Evolutionary conservation across 2,113 vertebrate species (phyloP).

Genomic region (Rattus rattus): DNA sequence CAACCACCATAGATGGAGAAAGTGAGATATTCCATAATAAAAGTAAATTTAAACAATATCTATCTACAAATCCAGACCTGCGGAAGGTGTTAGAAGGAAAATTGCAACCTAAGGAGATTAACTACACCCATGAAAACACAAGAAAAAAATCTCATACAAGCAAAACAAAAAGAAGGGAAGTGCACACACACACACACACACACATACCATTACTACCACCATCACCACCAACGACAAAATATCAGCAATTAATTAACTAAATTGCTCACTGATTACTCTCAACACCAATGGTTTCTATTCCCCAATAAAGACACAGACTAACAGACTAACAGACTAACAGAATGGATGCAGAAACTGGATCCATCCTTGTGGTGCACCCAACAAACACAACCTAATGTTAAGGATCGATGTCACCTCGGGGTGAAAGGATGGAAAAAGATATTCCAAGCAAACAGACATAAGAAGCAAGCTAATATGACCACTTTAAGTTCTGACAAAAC

Average conservation of each 20-base stretch:
- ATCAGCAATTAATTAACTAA: not conserved
- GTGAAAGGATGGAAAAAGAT: not conserved
- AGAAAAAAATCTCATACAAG: not conserved
- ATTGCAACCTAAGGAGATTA: not conserved
- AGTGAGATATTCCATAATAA: not conserved
- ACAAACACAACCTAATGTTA: not conserved
- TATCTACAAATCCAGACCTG: not conserved
- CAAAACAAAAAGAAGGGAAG: not conserved
- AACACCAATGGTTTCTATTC: not conserved
- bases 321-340: not conserved
- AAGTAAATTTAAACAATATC: not conserved
- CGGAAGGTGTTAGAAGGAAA: not conserved
- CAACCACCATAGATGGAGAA: not conserved
- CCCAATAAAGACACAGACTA: not conserved
- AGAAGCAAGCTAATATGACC: not conserved
- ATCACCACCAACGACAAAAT: not conserved
- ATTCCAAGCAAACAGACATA: not conserved
- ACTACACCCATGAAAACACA: not conserved
- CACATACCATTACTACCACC: not conserved
- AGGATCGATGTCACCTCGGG: not conserved
- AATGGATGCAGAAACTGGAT: not conserved
- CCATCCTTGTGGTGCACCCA: not conserved
- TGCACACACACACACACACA: not conserved
- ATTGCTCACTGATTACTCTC: not conserved
- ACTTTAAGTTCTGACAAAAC: not conserved